These are phyloP conservation scores for Brachionus koreanus DNA, from an alignment of 1,140 invertebrate genomes.

Conservation along the genomic window DNA sequence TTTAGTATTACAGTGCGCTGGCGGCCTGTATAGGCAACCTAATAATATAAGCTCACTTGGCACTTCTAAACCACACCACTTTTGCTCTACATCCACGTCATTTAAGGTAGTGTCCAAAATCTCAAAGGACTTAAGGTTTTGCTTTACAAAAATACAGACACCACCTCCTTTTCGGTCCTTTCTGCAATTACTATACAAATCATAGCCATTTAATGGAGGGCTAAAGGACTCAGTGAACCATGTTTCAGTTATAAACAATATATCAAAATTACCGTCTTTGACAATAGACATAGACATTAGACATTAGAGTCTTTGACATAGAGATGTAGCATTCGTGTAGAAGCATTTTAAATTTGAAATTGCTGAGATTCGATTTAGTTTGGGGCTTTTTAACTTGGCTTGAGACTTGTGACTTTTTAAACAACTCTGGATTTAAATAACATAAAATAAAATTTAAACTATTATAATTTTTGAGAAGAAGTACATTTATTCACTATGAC, in stretches of 20 bases:
- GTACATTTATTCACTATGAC: too few species aligned
- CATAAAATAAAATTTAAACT: too few species aligned
- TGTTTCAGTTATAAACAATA: constrained; percentile 8
- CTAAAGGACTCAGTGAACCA: neutral
- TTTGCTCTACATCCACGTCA: neutral
- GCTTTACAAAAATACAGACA: neutral
- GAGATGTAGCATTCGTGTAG: neutral
- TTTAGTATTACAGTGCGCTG: neutral
- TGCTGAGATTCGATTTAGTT: neutral
- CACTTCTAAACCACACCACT: neutral
- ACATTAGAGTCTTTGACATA: neutral
- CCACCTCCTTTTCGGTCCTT: neutral
- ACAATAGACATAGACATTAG: neutral
- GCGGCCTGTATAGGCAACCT: neutral
- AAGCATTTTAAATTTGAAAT: neutral
- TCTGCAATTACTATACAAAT: too few species aligned
- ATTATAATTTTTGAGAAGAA: too few species aligned
- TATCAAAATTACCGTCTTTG: neutral
- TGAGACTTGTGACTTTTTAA: too few species aligned
- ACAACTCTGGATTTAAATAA: too few species aligned
- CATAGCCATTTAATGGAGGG: neutral
- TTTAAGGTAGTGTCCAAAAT: neutral
- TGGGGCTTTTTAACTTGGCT: neutral
- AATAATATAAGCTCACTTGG: neutral
- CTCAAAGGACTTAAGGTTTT: neutral